Evolutionary conservation across 2,888 invertebrate species (phyloP), one percentile per base, ranked within the genome.

Genomic region (Achlya flavicornis): DNA sequence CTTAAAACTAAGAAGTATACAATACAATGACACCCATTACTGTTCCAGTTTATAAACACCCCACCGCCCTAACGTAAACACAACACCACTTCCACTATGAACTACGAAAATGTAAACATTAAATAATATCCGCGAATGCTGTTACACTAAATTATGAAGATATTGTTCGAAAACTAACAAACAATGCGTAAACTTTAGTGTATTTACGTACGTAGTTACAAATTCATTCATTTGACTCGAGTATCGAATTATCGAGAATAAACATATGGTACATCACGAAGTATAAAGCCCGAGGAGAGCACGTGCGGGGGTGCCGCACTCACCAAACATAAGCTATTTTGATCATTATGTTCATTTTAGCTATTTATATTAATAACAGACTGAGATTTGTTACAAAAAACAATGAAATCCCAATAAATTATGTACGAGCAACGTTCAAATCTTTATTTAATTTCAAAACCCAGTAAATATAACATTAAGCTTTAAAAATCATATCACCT

Each of bases 21-120:
- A 26, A 3, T 14, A 58, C 48, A 58, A 43, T 58, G 19, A 48
- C 32, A 33, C 58, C 57, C 64, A 85, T 86, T 83, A 83, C 71
- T 81, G 70, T 68, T 73, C 63, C 69, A 81, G 87, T 90, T 90
- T 89, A 89, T 88, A 91, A 91, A 90, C 89, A 90, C 66, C 64
- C 66, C 64, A 72, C 67, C 70, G 80, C 80, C 79, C 76, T 83
- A 87, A 87, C 84, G 83, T 90, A 91, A 91, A 91, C 91, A 89
- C 72, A 73, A 71, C 53, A 81, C 79, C 83, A 81, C 80, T 82
- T 79, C 80, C 73, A 84, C 76, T 78, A 74, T 78, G 79, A 82
- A 82, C 74, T 81, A 67, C 72, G 71, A 77, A 26, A 75, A 74
- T 81, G 85, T 88, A 91, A 89, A 90, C 88, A 87, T 80, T 80